These are phyloP conservation scores for Rutilus rutilus DNA, from an alignment of 2,113 vertebrate species.

Conservation along the genomic window DNA sequence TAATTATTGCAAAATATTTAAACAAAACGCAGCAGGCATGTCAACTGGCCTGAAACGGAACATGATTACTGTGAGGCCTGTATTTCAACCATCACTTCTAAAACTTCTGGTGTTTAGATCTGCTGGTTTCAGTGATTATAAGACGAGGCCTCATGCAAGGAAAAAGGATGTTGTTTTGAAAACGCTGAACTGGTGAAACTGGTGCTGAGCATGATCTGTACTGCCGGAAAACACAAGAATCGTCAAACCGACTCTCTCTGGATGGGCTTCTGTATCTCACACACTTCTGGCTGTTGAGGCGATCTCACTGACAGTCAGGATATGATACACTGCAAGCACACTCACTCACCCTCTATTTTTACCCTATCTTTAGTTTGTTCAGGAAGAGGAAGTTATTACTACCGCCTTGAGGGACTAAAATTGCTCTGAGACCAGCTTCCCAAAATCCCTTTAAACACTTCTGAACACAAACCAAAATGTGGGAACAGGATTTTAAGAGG, in stretches of 20 bases:
- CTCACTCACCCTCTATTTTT: not conserved
- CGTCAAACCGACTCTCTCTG: not conserved
- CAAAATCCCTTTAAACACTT: not conserved
- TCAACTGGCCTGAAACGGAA: too few relatives aligned
- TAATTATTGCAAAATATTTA: too few relatives aligned
- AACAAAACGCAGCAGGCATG: too few relatives aligned
- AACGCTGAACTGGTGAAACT: too few relatives aligned
- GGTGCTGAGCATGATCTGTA: too few relatives aligned
- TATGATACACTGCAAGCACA: not conserved
- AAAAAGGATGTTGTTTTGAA: too few relatives aligned
- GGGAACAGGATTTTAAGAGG: not conserved
- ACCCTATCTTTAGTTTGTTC: conserved; percentile 1
- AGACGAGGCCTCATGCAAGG: not conserved
- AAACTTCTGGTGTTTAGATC: not conserved
- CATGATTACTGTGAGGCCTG: too few relatives aligned
- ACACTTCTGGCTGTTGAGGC: not conserved
- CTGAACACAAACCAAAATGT: not conserved
- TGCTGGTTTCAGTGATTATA: not conserved
- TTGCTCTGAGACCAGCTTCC: not conserved
- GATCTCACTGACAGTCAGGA: not conserved
- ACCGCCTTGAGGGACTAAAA: not conserved
- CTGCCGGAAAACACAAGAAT: not conserved
- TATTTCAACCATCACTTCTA: not conserved
- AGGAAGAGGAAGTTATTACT: conserved; percentile 53
- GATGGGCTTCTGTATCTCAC: not conserved